Percentiles rank a stretch among this genome's conserved stretches.
Evolutionary conservation across 2,888 invertebrate species (phyloP).

Genomic region (Ectemnius continuus): DNA sequence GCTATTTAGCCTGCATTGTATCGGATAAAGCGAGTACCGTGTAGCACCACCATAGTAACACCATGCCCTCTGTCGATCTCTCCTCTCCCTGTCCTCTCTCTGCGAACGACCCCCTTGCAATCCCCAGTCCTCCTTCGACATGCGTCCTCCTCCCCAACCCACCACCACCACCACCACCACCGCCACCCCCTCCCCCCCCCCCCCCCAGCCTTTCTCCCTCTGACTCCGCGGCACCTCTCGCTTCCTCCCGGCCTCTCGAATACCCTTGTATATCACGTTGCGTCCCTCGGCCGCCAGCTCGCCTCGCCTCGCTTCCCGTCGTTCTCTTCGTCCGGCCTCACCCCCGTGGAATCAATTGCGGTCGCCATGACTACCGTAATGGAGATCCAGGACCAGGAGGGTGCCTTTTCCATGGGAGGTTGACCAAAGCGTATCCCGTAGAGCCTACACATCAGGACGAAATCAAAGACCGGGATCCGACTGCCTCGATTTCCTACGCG

Average conservation of each 20-base stretch:
- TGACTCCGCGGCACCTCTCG: conserved; percentile 29
- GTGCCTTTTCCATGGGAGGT: conserved; percentile 72
- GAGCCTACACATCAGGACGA: conserved; percentile 65
- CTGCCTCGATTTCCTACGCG: conserved; percentile 25
- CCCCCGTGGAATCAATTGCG: conserved; percentile 75
- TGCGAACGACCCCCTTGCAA: conserved; percentile 3
- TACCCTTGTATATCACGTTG: conserved; percentile 44
- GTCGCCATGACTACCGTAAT: conserved; percentile 77
- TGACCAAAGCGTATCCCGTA: conserved; percentile 69
- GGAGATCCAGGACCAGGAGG: conserved; percentile 73
- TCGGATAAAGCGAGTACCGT: conserved; percentile 70
- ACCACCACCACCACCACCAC: too few species aligned
- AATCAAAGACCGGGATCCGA: conserved; percentile 69
- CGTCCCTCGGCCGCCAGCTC: conserved; percentile 43
- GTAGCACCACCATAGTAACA: conserved; percentile 66
- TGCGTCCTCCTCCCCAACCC: conserved; percentile 27
- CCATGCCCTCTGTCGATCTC: conserved; percentile 65
- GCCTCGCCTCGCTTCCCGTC: conserved; percentile 45
- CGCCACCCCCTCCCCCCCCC: too few species aligned
- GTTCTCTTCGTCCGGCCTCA: conserved; percentile 62
- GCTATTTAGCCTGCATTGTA: conserved; percentile 74
- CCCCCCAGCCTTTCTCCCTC: conserved; percentile 21
- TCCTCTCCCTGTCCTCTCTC: conserved; percentile 41
- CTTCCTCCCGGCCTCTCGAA: conserved; percentile 47
- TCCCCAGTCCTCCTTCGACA: conserved; percentile 21